Base-by-base conservation (phyloP, 2,888 invertebrate species). In the Dilophus febrilis region DNA sequence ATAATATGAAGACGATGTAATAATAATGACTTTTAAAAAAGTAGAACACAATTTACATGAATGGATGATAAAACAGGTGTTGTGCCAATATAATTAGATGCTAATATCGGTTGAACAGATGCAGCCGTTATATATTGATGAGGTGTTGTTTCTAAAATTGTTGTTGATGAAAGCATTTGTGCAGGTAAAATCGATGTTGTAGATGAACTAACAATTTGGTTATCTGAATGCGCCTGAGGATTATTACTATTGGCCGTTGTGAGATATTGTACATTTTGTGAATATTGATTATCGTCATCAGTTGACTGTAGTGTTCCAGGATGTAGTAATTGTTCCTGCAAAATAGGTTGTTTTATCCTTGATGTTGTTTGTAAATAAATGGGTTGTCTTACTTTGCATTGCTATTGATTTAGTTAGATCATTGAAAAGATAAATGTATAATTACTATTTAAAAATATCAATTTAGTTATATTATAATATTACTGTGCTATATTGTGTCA, bases 121-220 rank as follows among this genome's bases (percentile, higher is more conserved):
- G 72, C 70, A 13, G 71, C 66, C 3, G 71, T 58, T 29, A 71
- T 56, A 48, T 68, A 73, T 48, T 72, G n/a, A n/a, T n/a, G 72
- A 1, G 66, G 55, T 3, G 59, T 53, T 1, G 61, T 58, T 46
- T 68, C 67, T 38, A 68, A 47, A 42, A 65, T 67, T 4, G 58
- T 67, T 4, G 58, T 55, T 26, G 59, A 51, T 26, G 50, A 46
- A 36, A 57, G 48, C 13, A 59, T 44, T 44, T 57, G 57, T 2
- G 54, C 44, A 34, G 46, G 38, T 31, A 16, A 19, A 19, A 40
- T 43, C 35, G 42, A 28, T 29, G 27, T 40, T 40, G 10, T 10
- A 13, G 13, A 28, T 11, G 37, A 14, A n/a, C 13, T 27, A 11
- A 28, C n/a, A n/a, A n/a, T n/a, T n/a, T n/a, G n/a, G n/a, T n/a